A percentile compares a stretch with the other conserved stretches of the same genome.
These are phyloP conservation scores for Rhyacophila evoluta DNA, from an alignment of 2,888 invertebrate species.

Conservation along the genomic window DNA sequence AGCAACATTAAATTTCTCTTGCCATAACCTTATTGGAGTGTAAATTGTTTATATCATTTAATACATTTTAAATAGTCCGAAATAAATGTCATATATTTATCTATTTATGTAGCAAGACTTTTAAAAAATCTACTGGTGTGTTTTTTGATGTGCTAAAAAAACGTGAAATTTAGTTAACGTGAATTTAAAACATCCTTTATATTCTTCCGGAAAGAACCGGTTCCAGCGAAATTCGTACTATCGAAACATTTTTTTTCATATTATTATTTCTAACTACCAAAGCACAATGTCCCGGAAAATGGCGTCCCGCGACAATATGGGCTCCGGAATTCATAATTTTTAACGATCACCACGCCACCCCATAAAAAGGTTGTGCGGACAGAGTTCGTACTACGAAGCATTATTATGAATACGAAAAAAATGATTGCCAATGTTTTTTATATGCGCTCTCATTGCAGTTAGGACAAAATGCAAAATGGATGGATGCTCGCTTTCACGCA, in stretches of 20 bases:
- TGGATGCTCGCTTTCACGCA: too few species aligned
- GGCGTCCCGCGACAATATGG: conserved; percentile 44
- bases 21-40: too few species aligned
- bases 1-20: too few species aligned
- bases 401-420: background rate
- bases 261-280: conserved; percentile 1
- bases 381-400: background rate
- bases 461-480: background rate
- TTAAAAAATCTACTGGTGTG: too few species aligned
- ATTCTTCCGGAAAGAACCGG: background rate
- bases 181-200: background rate
- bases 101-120: too few species aligned
- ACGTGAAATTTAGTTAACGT: background rate
- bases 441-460: background rate
- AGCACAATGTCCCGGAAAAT: conserved; percentile 45
- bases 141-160: too few species aligned
- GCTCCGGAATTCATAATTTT: conserved; percentile 49
- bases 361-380: background rate
- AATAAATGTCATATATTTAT: too few species aligned
- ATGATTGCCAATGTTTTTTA: conserved; percentile 22
- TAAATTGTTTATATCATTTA: too few species aligned
- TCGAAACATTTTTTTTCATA: conserved; percentile 20
- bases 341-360: conserved; percentile 15
- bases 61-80: too few species aligned
- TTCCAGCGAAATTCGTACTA: background rate